phyloP scores from a whole-genome alignment of 2,797 vertebrate species.

The Rhodeus uyekii region DNA sequence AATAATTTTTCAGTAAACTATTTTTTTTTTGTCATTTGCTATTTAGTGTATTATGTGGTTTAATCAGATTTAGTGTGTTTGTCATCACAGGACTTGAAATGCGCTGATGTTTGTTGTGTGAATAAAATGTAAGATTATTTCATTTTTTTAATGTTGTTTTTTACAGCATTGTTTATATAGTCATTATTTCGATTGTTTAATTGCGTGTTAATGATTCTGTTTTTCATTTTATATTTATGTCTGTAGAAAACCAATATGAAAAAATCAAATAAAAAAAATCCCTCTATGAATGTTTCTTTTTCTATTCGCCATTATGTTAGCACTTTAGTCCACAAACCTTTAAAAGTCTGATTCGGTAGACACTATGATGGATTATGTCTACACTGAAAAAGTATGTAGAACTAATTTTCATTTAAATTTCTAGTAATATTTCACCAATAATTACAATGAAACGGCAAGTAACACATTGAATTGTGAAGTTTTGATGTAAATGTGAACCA shows the following conservation, averaged over 20 bases:
- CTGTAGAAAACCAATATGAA: too few species aligned
- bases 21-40: not conserved
- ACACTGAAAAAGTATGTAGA: not conserved
- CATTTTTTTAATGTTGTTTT: not conserved
- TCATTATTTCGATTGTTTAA: not conserved
- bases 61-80: not conserved
- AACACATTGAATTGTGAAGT: not conserved
- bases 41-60: not conserved
- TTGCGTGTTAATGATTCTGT: not conserved
- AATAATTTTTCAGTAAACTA: not conserved
- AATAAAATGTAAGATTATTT: not conserved
- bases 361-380: not conserved
- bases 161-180: not conserved
- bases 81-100: not conserved
- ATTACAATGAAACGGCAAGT: not conserved
- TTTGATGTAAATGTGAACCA: not conserved
- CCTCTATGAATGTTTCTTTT: not conserved
- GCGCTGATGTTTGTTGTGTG: not conserved
- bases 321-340: not conserved
- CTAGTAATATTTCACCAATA: not conserved
- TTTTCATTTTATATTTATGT: not conserved
- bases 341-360: not conserved
- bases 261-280: not conserved
- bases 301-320: not conserved
- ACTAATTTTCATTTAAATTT: not conserved